Evolutionary conservation across 2,888 invertebrate species (phyloP), one percentile per base, ranked within the genome.

Genomic region (Neoscelio sp.): DNA sequence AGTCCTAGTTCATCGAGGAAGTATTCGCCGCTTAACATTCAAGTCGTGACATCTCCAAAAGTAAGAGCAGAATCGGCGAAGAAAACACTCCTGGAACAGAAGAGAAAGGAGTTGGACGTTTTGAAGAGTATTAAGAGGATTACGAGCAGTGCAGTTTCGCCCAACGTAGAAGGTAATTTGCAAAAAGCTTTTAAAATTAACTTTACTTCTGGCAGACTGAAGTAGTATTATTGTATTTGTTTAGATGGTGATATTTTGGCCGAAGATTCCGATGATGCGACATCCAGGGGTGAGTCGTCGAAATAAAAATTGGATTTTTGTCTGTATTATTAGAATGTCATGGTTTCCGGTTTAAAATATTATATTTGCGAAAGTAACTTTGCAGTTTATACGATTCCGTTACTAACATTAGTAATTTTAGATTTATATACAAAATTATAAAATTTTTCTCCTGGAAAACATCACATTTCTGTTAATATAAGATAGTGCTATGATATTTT

Each of bases 1-100:
- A 87, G 87, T 80, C 86, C 86, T 12, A 83, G 83, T 67, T 83
- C 81, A 0, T 76, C 82, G 0, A 81, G 85, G 81, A 84, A 78
- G 75, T 90, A 90, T 82, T 85, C 87, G 26, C 87, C 89, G 5
- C 84, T 90, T 26, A 83, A 85, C 79, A 83, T 90, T 67, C 40
- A 76, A 48, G 85, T 83, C 77, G 82, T 90, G 56, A 83, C 84
- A 20, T 87, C 89, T 62, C 89, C 89, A n/a, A 70, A 70, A 48
- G 33, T 75, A 6, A 26, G 12, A 23, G 8, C 1, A 13, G 12
- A 33, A 7, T 20, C 28, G 10, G 1, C 17, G n/a, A 42, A 40
- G 7, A 13, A 44, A 35, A 2, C 38, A 1, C 6, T 48, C 7
- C 10, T 30, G 5, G 65, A 73, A 12, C 20, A 40, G 18, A 20